These are phyloP conservation scores for Coendou prehensilis DNA, from an alignment of 2,797 vertebrate genomes.

Conservation along the genomic window DNA sequence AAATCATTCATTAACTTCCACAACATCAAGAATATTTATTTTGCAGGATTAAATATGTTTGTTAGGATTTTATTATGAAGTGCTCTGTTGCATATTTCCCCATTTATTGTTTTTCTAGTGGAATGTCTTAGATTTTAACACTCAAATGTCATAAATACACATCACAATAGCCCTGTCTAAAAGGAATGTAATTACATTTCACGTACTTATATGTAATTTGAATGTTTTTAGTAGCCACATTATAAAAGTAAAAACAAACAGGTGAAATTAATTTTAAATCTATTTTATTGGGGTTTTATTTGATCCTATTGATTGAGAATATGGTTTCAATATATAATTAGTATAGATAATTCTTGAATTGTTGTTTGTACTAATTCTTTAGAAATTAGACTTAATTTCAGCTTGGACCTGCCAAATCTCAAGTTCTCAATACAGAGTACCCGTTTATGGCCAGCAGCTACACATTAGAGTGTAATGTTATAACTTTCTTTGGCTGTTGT, in stretches of 20 bases:
- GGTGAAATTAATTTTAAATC: neutral
- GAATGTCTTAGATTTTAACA: neutral
- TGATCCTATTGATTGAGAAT: conserved; percentile 32
- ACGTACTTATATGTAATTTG: neutral
- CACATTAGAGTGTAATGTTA: neutral
- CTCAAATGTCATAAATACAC: neutral
- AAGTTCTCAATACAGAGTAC: neutral
- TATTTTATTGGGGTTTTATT: neutral
- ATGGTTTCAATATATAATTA: neutral
- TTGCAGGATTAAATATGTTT: neutral
- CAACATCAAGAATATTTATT: neutral
- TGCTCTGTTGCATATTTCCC: neutral
- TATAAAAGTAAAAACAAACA: neutral
- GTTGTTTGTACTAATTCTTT: neutral
- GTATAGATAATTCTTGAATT: conserved; percentile 18
- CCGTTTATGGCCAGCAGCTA: neutral
- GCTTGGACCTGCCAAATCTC: neutral
- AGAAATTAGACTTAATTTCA: conserved; percentile 3
- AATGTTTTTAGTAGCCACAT: neutral
- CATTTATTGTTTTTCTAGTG: neutral
- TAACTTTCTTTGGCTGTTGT: neutral
- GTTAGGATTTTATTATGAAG: neutral
- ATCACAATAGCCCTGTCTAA: neutral
- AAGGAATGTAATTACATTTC: neutral
- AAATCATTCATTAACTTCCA: neutral